These are phyloP conservation scores for Cyclophora punctaria DNA, from an alignment of 2,888 invertebrate species.

Conservation along the genomic window DNA sequence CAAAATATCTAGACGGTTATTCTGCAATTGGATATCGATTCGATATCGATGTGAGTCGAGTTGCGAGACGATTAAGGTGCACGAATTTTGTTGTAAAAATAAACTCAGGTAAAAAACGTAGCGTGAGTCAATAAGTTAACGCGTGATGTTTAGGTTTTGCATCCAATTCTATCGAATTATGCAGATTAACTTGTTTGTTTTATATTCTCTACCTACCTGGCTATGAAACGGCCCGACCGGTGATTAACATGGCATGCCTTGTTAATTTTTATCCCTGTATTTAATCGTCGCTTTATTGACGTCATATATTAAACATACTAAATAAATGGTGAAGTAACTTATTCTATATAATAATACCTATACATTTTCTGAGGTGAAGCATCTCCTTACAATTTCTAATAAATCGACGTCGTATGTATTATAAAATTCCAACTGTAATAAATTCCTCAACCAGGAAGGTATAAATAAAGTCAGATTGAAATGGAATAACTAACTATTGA, in stretches of 20 bases:
- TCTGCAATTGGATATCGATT: conserved; percentile 6
- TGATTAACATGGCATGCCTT: too few species aligned
- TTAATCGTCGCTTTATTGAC: too few species aligned
- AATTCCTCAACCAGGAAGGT: background rate
- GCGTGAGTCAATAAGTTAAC: conserved; percentile 44
- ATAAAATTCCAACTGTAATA: too few species aligned
- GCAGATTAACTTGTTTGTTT: conserved; percentile 16
- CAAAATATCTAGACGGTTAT: conserved; percentile 10
- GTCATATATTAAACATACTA: too few species aligned
- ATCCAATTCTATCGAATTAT: conserved; percentile 46
- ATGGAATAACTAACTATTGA: conserved; percentile 1
- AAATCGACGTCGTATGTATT: too few species aligned
- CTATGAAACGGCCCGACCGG: background rate
- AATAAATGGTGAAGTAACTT: too few species aligned
- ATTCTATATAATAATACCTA: too few species aligned
- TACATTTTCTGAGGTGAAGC: too few species aligned
- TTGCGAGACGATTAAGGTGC: conserved; percentile 28
- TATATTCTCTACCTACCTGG: conserved; percentile 4
- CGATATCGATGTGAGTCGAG: conserved; percentile 25
- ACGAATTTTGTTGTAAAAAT: conserved; percentile 50
- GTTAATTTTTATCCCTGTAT: too few species aligned
- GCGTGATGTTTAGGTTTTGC: conserved; percentile 43
- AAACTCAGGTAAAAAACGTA: conserved; percentile 57
- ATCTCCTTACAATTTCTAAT: too few species aligned
- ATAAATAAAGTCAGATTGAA: background rate